These are phyloP conservation scores for Orchestia grillus DNA, from an alignment of 1,140 invertebrate genomes.

Conservation along the genomic window DNA sequence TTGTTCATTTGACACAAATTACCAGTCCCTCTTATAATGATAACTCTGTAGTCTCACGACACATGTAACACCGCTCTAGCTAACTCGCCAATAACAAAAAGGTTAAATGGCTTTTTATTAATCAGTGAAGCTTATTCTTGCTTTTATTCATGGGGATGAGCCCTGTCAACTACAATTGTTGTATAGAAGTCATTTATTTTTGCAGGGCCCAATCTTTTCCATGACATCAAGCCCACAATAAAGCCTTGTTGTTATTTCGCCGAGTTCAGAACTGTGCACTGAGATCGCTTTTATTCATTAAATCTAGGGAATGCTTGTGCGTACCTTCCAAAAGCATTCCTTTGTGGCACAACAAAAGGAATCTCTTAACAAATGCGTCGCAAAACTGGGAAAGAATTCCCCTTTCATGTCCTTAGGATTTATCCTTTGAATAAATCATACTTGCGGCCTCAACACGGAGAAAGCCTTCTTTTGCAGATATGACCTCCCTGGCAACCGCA, in stretches of 20 bases:
- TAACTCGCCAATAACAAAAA: no score
- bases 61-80: no score
- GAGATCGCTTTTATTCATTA: neutral
- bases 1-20: no score
- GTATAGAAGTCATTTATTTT: no score
- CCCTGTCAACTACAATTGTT: no score
- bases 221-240: neutral
- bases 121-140: no score
- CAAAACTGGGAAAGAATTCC: neutral
- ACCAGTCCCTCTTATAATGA: no score
- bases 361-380: constrained; percentile 20
- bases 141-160: no score
- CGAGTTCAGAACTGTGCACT: neutral
- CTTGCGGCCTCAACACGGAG: neutral
- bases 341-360: constrained; percentile 40
- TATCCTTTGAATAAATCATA: neutral
- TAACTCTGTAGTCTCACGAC: no score
- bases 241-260: neutral
- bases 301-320: neutral
- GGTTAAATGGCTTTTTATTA: no score
- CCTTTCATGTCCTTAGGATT: neutral
- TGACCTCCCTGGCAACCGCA: neutral
- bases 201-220: no score
- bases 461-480: neutral
- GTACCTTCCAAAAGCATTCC: neutral